Percentiles rank a stretch among this genome's conserved stretches.
Evolutionary conservation across 2,888 invertebrate genomes (phyloP).

Genomic region (Caenorhabditis parvicauda): DNA sequence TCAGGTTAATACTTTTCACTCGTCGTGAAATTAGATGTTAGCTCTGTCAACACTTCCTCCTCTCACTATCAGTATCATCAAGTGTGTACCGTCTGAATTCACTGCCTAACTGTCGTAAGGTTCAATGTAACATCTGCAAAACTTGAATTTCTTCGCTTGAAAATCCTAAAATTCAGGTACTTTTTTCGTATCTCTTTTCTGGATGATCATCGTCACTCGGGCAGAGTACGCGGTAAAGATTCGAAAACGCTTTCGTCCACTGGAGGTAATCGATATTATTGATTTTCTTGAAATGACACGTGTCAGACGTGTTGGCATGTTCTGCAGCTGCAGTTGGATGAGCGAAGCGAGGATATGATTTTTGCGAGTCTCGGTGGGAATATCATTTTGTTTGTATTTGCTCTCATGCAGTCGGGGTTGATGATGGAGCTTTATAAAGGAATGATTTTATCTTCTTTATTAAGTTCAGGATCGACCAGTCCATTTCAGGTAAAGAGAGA

Average conservation of each 20-base stretch:
- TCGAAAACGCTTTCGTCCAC: conserved; percentile 31
- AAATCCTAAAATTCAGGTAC: conserved; percentile 26
- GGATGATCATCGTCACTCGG: conserved; percentile 29
- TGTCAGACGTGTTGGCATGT: conserved; percentile 47
- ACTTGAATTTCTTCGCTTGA: not conserved
- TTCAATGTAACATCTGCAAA: too few species aligned
- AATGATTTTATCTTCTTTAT: too few species aligned
- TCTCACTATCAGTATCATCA: too few species aligned
- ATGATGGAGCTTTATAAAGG: too few species aligned
- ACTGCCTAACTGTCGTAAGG: too few species aligned
- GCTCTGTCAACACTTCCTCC: too few species aligned
- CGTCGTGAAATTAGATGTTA: too few species aligned
- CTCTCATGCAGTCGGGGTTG: too few species aligned
- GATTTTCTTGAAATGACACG: not conserved
- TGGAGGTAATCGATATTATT: conserved; percentile 19
- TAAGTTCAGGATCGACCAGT: too few species aligned
- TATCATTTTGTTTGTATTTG: not conserved
- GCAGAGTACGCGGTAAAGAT: conserved; percentile 35
- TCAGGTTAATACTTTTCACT: too few species aligned
- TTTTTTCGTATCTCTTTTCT: conserved; percentile 15
- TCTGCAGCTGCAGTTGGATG: conserved; percentile 47
- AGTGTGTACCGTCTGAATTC: too few species aligned
- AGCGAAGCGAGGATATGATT: conserved; percentile 35
- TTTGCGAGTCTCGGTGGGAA: not conserved
- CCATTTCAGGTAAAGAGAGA: too few species aligned